Evolutionary conservation across 2,113 vertebrate genomes (phyloP).

Genomic region (Macquaria ambigua): DNA sequence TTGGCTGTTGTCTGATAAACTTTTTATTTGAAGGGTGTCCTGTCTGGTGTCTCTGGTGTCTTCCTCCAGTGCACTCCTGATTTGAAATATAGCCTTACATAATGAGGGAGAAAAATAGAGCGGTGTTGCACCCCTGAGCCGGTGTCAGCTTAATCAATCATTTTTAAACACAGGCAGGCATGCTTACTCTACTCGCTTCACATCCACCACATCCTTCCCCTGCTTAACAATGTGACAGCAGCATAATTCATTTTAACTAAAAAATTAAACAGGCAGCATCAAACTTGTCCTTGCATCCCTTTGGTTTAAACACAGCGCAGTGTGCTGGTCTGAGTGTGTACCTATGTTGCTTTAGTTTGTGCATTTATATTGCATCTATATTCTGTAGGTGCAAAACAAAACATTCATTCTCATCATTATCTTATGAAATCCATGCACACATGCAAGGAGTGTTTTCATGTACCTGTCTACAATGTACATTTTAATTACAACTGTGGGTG

Average conservation of each 20-base stretch:
- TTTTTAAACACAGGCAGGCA: slow-evolving; percentile 87
- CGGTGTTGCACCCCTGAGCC: slow-evolving; percentile 83
- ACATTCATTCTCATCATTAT: neutral
- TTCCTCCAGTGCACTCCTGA: slow-evolving; percentile 84
- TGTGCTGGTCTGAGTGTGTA: slow-evolving; percentile 24
- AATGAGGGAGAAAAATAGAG: slow-evolving; percentile 84
- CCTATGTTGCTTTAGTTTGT: slow-evolving; percentile 10
- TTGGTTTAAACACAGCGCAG: slow-evolving; percentile 67
- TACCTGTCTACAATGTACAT: neutral
- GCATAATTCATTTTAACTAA: slow-evolving; percentile 88
- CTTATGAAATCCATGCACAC: neutral
- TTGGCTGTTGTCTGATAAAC: slow-evolving; percentile 81
- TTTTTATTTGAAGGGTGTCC: slow-evolving; percentile 83
- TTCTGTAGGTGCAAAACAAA: neutral
- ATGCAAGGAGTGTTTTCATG: neutral
- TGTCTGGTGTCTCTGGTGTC: slow-evolving; percentile 82
- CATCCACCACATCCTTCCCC: slow-evolving; percentile 81
- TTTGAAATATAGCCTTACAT: slow-evolving; percentile 88
- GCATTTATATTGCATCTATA: neutral
- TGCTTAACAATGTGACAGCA: slow-evolving; percentile 82
- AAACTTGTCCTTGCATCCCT: slow-evolving; percentile 84
- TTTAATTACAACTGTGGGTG: neutral
- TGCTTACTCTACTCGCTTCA: slow-evolving; percentile 78
- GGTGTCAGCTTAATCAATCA: slow-evolving; percentile 90
- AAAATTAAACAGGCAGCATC: slow-evolving; percentile 78